These are phyloP conservation scores for Dicranocentrus wangi DNA, from an alignment of 2,888 invertebrate species.

Conservation along the genomic window DNA sequence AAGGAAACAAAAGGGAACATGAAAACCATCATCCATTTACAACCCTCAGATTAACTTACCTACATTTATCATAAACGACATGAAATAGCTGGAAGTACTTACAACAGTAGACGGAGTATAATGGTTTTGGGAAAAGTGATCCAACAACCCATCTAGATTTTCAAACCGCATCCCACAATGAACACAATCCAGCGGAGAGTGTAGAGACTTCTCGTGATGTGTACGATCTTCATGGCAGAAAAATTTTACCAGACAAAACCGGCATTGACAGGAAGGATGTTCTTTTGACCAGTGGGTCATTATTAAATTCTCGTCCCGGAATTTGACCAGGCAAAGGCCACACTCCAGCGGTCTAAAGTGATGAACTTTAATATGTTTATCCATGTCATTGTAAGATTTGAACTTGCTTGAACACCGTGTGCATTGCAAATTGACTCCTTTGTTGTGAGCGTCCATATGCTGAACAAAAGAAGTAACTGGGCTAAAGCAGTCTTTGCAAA, in stretches of 20 bases:
- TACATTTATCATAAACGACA: no score
- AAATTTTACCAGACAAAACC: conserved; percentile 49
- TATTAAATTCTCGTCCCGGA: conserved; percentile 30
- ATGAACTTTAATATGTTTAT: conserved; percentile 47
- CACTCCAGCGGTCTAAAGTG: conserved; percentile 57
- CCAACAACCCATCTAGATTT: conserved; percentile 16
- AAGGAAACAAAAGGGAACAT: no score
- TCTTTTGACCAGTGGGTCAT: conserved; percentile 47
- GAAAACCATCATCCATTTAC: no score
- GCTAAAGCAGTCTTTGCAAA: conserved; percentile 29
- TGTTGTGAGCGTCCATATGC: conserved; percentile 49
- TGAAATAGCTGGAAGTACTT: no score
- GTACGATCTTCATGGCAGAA: conserved; percentile 54
- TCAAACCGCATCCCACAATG: conserved; percentile 30
- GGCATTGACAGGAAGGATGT: conserved; percentile 58
- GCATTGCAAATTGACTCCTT: conserved; percentile 45
- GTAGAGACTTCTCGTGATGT: conserved; percentile 44
- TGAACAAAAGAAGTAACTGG: neutral
- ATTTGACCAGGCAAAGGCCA: conserved; percentile 33
- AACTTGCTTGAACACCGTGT: conserved; percentile 45
- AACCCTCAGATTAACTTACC: no score
- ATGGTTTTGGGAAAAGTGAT: conserved; percentile 4
- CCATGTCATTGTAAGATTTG: conserved; percentile 38
- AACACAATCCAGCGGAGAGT: conserved; percentile 40
- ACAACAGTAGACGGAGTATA: conserved; percentile 11